Percentiles rank a stretch among this genome's conserved stretches.
phyloP scores from a whole-genome alignment of 2,888 invertebrate genomes.

The Selenia dentaria region DNA sequence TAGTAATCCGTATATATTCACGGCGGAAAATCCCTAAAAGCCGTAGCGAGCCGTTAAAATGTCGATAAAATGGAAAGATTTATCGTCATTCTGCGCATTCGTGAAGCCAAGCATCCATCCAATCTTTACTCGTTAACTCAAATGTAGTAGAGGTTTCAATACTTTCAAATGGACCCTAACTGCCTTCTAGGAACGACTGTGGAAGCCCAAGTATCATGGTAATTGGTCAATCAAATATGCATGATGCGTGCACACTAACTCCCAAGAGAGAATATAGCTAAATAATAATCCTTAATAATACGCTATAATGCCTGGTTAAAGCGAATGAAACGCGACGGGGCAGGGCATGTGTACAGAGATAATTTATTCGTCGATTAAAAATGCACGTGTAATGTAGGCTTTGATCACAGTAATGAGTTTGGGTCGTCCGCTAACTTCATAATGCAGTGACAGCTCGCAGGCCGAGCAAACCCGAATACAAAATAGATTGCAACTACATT shows the following conservation, averaged over 20 bases:
- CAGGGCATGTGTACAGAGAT: conserved; percentile 7
- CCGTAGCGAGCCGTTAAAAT: conserved; percentile 21
- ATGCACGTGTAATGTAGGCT: conserved; percentile 25
- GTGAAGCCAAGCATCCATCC: conserved; percentile 12
- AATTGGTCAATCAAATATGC: conserved; percentile 23
- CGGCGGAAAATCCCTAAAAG: conserved; percentile 20
- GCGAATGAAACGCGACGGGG: conserved; percentile 10
- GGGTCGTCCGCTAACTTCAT: conserved; percentile 28
- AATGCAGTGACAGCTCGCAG: conserved; percentile 17
- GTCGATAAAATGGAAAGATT: conserved; percentile 24
- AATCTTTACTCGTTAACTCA: conserved; percentile 17
- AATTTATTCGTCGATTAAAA: conserved; percentile 29
- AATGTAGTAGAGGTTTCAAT: conserved; percentile 7
- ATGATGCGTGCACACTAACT: conserved; percentile 12
- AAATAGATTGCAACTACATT: conserved; percentile 35
- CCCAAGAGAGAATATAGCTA: conserved; percentile 12
- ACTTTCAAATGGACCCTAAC: conserved; percentile 6
- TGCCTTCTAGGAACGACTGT: conserved; percentile 7
- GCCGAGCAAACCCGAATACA: conserved; percentile 4
- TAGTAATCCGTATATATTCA: conserved; percentile 14
- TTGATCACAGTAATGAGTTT: conserved; percentile 28
- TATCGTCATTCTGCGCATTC: conserved; percentile 15
- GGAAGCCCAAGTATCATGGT: conserved; percentile 15
- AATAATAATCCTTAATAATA: conserved; percentile 13
- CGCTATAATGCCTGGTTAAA: background rate